A percentile compares a stretch with the other conserved stretches of the same genome.
These are phyloP conservation scores for Zoanthus sociatus DNA, from an alignment of 92 coral and sea anemone species.

Conservation along the genomic window DNA sequence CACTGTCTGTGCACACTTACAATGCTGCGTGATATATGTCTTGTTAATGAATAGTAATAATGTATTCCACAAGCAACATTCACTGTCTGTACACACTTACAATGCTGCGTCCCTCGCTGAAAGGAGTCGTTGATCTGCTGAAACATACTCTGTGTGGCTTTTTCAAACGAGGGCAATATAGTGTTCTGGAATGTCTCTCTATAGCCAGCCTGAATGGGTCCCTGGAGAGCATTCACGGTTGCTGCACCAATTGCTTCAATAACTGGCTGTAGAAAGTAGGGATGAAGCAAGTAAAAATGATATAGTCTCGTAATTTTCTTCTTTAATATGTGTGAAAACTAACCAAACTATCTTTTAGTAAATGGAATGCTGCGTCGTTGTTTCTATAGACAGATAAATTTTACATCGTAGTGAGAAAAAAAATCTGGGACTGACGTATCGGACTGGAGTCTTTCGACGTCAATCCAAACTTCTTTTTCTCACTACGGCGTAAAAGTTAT, in stretches of 20 bases:
- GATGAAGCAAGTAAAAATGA: too few relatives aligned
- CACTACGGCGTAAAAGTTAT: too few relatives aligned
- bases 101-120: constrained; percentile 94
- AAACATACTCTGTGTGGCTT: constrained; percentile 89
- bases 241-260: constrained; percentile 91
- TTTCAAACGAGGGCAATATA: constrained; percentile 91
- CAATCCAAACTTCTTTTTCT: too few relatives aligned
- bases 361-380: too few relatives aligned
- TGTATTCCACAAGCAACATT: neutral
- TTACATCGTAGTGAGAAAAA: too few relatives aligned
- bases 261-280: constrained; percentile 67
- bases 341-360: too few relatives aligned
- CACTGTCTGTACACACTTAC: constrained; percentile 61
- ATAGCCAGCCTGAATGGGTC: constrained; percentile 80
- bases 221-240: constrained; percentile 88
- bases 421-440: too few relatives aligned
- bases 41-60: too few relatives aligned
- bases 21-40: constrained; percentile 73
- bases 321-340: too few relatives aligned
- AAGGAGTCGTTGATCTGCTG: constrained; percentile 91
- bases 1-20: constrained; percentile 60
- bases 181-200: constrained; percentile 86
- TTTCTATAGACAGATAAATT: too few relatives aligned
- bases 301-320: too few relatives aligned
- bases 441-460: too few relatives aligned